Conservation (phyloP, 2,797 vertebrate species). For the Capromys pilorides region DNA sequence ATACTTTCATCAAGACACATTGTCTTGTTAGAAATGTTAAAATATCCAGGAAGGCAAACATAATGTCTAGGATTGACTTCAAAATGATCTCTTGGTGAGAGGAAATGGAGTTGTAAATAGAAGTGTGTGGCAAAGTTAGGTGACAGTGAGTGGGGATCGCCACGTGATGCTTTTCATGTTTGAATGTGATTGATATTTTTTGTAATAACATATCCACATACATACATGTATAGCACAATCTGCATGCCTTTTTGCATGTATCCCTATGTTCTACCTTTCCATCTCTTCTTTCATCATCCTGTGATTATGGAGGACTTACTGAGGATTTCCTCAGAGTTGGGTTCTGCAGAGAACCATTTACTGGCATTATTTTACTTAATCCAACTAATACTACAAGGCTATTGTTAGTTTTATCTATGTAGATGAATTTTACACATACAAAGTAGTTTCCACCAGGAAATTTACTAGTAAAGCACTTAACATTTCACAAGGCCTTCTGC, state of each 20-base stretch:
- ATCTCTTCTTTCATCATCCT: background rate
- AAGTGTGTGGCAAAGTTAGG: background rate
- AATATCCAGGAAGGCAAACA: background rate
- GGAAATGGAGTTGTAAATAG: background rate
- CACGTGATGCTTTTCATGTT: background rate
- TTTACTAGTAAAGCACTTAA: conserved; percentile 16
- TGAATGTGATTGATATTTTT: background rate
- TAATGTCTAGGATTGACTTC: background rate
- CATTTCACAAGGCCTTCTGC: background rate
- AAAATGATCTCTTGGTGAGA: background rate
- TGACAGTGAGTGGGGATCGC: background rate
- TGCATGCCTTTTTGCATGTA: background rate
- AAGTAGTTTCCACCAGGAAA: background rate
- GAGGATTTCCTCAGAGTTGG: background rate
- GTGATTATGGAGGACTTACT: background rate
- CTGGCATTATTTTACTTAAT: background rate
- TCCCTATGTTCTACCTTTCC: background rate
- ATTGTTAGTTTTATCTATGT: background rate
- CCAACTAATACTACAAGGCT: background rate
- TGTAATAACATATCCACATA: background rate
- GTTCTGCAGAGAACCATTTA: background rate
- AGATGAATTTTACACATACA: background rate
- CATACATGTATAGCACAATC: background rate
- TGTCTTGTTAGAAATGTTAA: background rate
- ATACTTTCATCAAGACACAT: background rate